These are phyloP conservation scores for Trichacis sp. DNA, from an alignment of 2,888 invertebrate species.

Conservation along the genomic window DNA sequence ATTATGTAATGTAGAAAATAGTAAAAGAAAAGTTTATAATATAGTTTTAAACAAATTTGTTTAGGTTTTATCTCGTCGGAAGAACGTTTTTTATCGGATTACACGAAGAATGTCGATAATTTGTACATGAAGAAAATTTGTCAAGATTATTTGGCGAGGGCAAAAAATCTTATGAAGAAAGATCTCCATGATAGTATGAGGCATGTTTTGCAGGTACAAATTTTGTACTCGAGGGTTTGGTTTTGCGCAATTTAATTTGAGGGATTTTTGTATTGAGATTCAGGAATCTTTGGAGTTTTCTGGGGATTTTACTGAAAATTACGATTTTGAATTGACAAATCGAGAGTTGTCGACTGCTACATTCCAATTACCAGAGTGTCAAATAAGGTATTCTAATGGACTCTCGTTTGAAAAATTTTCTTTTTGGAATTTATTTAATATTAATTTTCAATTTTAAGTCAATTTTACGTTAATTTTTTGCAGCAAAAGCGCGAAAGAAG, in stretches of 20 bases:
- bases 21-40: too few species aligned
- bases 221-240: too few species aligned
- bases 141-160: slow-evolving; percentile 77
- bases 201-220: slow-evolving; percentile 64
- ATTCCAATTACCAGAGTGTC: slow-evolving; percentile 70
- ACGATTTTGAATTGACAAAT: slow-evolving; percentile 42
- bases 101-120: slow-evolving; percentile 80
- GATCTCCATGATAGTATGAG: slow-evolving; percentile 81
- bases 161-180: slow-evolving; percentile 81
- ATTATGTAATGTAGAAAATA: too few species aligned
- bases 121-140: slow-evolving; percentile 84
- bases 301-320: slow-evolving; percentile 41
- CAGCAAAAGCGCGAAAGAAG: slow-evolving; percentile 75
- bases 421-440: slow-evolving; percentile 2
- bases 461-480: background rate
- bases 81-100: slow-evolving; percentile 75
- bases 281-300: slow-evolving; percentile 45
- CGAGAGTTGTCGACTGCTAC: slow-evolving; percentile 58
- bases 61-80: slow-evolving; percentile 72
- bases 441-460: slow-evolving; percentile 49
- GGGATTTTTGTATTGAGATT: slow-evolving; percentile 15
- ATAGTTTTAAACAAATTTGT: too few species aligned
- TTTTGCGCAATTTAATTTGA: too few species aligned
- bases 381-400: slow-evolving; percentile 68
- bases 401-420: background rate